Evolutionary conservation across 2,113 vertebrate genomes (phyloP), one percentile per base, ranked within the genome.

Genomic region (Paedocypris sp.): DNA sequence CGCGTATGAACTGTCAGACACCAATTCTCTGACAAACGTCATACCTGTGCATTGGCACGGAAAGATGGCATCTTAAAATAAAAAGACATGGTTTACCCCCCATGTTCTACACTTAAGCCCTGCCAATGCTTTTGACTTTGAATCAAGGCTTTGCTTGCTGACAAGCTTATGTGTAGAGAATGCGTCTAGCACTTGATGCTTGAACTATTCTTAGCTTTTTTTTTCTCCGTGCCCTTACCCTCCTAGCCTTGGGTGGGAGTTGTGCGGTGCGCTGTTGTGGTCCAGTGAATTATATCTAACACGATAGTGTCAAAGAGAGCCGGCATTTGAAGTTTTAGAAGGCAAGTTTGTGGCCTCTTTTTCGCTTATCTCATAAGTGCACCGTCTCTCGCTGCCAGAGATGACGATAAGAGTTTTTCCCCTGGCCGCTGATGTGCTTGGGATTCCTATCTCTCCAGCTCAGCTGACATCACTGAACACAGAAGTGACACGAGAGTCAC

Each of bases 21-120:
- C 32, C 32, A 69, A 70, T 61, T 74, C 58, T 38, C 75, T 73
- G 65, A 77, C 79, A 80, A n/a, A 73, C 64, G 70, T 67, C 28
- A 62, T 60, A 62, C 76, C 69, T 76, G 53, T 71, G 70, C 33
- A 60, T 50, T 28, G 1, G 50, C 26, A 47, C 12, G 53, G 51
- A 71, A 59, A 61, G 41, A 67, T 31, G 33, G 39, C 32, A 62
- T 53, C 45, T 66, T 65, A 36, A n/a, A n/a, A 61, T 67, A 60
- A 50, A 56, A 36, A 43, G 49, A 12, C 7, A 19, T 2, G 32
- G 32, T 41, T 29, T 36, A 18, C 53, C 28, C 42, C 38, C 49
- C 33, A 6, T 8, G 8, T 18, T 16, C 10, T 43, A 53, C 19
- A 46, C 29, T 8, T 60, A 61, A 77, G 74, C 65, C 61, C 36